Base-by-base conservation (phyloP, 2,888 invertebrate species). In the Gymnocheta viridis region DNA sequence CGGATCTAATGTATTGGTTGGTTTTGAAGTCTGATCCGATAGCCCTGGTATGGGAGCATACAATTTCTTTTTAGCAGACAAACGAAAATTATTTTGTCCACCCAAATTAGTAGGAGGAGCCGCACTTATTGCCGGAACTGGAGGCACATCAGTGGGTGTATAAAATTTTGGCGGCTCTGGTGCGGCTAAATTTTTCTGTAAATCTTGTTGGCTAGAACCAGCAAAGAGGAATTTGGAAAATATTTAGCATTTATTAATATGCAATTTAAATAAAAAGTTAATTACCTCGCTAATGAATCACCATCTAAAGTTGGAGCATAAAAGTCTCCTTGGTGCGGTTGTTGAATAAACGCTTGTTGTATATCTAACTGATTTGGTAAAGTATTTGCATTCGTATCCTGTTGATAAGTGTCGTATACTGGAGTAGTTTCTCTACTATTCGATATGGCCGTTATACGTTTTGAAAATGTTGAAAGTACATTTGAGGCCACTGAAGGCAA, bases 1-100 rank as follows among this genome's bases (percentile, higher is more conserved):
- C 56, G 85, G 54, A 19, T 69, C 74, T 35, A 80, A 62, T 49
- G 49, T 47, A 29, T 60, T 22, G 27, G 81, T 12, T 29, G 78
- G 35, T 35, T 14, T 62, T 56, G 56, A 67, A 64, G 7, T 49
- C 56, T 85, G 88, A 41, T 90, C 89, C 0, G 89, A 89, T 4
- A 96, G 89, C 0, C 96, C 96, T 0, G 96, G 96, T 87, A 96
- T 94, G 88, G 95, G 96, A 0, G 96, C 96, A 91, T 97, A 96
- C 4, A 94, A 92, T 88, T 96, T 95, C 89, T 95, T 95, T 87
- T 94, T 94, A 4, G 94, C 94, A 0, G 94, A 93, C 74, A 96
- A 93, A 41, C 96, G 93, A 91, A 95, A 96, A 49, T 93, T 94
- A 86, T 94, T 92, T 44, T 89, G 89, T 10, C 84, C 87, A 32